Evolutionary conservation across 2,113 vertebrate species (phyloP).

Genomic region (Ascaphus truei): DNA sequence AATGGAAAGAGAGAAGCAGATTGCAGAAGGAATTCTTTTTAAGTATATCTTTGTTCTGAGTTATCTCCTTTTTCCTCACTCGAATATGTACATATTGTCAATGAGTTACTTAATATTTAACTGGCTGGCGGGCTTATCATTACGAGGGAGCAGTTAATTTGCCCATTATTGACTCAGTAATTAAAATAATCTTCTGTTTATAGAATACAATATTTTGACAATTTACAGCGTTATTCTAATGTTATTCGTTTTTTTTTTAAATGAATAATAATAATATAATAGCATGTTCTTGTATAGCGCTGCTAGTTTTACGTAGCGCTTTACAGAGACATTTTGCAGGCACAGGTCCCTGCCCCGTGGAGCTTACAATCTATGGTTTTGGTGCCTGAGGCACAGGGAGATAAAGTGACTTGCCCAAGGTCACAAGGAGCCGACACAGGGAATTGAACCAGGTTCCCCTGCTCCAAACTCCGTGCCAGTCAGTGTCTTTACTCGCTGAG

Average conservation of each 20-base stretch:
- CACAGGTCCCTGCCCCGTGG: too few species aligned
- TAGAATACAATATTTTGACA: neutral
- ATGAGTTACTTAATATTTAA: slow-evolving; percentile 21
- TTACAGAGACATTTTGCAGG: too few species aligned
- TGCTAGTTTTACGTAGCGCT: too few species aligned
- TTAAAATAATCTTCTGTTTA: slow-evolving; percentile 10
- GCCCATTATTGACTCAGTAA: neutral
- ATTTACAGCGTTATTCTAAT: neutral
- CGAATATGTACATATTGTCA: slow-evolving; percentile 2
- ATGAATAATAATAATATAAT: neutral
- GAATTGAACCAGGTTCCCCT: too few species aligned
- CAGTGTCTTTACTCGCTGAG: neutral
- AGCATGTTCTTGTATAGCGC: too few species aligned
- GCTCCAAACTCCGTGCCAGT: too few species aligned
- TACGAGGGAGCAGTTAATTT: neutral
- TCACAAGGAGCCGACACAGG: too few species aligned
- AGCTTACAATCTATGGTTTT: too few species aligned
- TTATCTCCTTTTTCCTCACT: neutral
- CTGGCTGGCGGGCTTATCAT: neutral
- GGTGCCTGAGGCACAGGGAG: too few species aligned
- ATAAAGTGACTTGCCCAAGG: too few species aligned
- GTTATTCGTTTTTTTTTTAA: neutral
- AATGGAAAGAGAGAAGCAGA: slow-evolving; percentile 17
- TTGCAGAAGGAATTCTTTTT: slow-evolving; percentile 16
- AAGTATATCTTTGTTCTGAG: neutral